Percentiles rank a stretch among this genome's conserved stretches.
These are phyloP conservation scores for Spodoptera frugiperda DNA, from an alignment of 1,140 invertebrate species.

Conservation along the genomic window DNA sequence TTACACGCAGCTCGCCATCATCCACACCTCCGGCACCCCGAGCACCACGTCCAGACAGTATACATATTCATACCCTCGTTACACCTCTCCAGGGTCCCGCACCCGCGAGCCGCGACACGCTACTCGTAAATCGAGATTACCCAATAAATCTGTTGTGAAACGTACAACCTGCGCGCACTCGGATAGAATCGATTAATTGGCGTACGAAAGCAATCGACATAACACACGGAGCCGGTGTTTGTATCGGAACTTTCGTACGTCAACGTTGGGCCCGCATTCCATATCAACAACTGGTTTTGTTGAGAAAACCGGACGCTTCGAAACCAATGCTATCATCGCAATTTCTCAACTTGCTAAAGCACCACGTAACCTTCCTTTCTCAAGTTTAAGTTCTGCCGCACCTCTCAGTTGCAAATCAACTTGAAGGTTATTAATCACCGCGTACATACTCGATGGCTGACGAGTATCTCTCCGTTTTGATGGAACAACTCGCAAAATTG, in stretches of 20 bases:
- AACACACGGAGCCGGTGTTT: slow-evolving; percentile 36
- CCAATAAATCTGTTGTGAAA: slow-evolving; percentile 38
- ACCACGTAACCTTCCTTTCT: slow-evolving; percentile 54
- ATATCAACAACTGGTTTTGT: slow-evolving; percentile 58
- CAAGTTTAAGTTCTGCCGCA: slow-evolving; percentile 38
- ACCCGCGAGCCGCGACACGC: neutral
- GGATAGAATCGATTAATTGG: slow-evolving; percentile 44
- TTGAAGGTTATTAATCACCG: slow-evolving; percentile 26
- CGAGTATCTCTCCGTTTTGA: neutral
- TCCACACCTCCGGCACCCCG: slow-evolving; percentile 1
- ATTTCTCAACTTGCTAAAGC: slow-evolving; percentile 56
- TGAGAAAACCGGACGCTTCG: slow-evolving; percentile 66
- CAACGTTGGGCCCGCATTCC: slow-evolving; percentile 66
- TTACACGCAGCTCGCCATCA: slow-evolving; percentile 4
- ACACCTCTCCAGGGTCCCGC: neutral
- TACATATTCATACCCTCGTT: slow-evolving; percentile 10
- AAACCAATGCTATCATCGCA: slow-evolving; percentile 44
- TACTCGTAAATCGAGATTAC: slow-evolving; percentile 7
- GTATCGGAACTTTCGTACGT: slow-evolving; percentile 57
- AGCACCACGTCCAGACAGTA: slow-evolving; percentile 1
- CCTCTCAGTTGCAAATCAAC: slow-evolving; percentile 22
- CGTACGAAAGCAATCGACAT: slow-evolving; percentile 44
- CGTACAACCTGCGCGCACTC: slow-evolving; percentile 17
- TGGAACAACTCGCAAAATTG: slow-evolving; percentile 11
- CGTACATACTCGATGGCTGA: slow-evolving; percentile 1